Conservation (phyloP, 2,797 vertebrate species). For the Phalanger gymnotis region DNA sequence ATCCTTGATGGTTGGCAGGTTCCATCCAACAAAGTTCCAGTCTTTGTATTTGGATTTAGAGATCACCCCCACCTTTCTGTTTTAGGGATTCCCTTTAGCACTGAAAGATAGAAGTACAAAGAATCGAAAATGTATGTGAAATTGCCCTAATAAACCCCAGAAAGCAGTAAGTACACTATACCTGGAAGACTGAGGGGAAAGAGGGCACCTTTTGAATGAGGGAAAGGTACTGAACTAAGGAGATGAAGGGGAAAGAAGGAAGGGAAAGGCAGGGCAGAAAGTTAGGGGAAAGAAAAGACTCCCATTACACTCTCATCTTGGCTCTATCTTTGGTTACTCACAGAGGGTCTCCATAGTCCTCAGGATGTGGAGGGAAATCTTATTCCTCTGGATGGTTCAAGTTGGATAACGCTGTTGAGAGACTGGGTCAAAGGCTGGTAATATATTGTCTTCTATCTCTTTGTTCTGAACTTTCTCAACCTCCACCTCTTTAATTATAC, state of each 20-base stretch:
- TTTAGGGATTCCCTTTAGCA: not conserved
- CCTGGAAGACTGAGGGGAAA: not conserved
- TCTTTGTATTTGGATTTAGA: not conserved
- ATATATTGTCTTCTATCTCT: not conserved
- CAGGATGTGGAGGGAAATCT: not conserved
- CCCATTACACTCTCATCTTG: not conserved
- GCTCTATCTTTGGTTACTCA: not conserved
- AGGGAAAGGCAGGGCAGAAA: not conserved
- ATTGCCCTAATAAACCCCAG: not conserved
- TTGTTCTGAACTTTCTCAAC: not conserved
- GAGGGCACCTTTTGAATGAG: not conserved
- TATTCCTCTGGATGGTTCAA: not conserved
- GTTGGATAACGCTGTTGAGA: not conserved
- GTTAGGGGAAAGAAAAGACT: fast-evolving
- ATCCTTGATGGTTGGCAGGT: not conserved
- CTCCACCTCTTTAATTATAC: not conserved
- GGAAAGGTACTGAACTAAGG: not conserved
- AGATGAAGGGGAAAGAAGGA: not conserved
- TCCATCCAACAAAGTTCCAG: not conserved
- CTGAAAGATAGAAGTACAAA: not conserved
- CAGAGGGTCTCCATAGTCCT: not conserved
- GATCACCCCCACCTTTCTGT: not conserved
- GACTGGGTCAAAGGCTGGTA: no score
- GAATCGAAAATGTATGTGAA: not conserved
- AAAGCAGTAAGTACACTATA: not conserved